Evolutionary conservation across 2,888 invertebrate genomes (phyloP), one percentile per base, ranked within the genome.

Genomic region (Hirtodrosophila trivittata): DNA sequence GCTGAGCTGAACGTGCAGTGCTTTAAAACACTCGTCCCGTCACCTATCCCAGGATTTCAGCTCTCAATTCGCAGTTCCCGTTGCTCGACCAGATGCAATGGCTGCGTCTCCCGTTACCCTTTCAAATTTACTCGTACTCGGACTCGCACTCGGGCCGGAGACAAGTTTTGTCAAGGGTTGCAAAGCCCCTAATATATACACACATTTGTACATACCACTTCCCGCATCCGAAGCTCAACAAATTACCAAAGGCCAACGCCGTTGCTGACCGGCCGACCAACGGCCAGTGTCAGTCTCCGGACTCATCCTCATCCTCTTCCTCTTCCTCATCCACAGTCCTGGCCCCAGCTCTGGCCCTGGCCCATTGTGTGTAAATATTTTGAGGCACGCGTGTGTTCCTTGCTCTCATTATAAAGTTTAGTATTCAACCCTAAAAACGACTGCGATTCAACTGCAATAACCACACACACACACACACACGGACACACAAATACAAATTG

Each of bases 181-280:
- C 54, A 72, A 66, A 16, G 46, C 35, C 7, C 25, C 42, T 2
- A 12, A 52, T 18, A 32, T 6, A 38, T 30, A 10, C n/a, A 35
- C 30, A 51, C 33, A 42, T 39, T 28, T 60, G 38, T 56, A 32
- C 16, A 12, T 38, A 37, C 26, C 32, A 32, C 28, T 42, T 50
- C 43, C 49, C 56, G 50, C 52, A 52, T 59, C 47, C 52, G 64
- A 56, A 69, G 72, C 85, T 74, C 86, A 78, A 77, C 87, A 88
- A 87, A 87, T 87, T 87, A 87, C 77, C 78, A 88, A 78, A 88
- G 87, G 87, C 87, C 87, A 87, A 62, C 67, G 80, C 71, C 70
- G 70, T 65, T 75, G 73, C 86, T 83, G 87, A 77, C 81, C 83
- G 82, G 63, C 59, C 76, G 85, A 73, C 74, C 75, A 74, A 46